Conservation (phyloP, 1,140 invertebrate species). For the Oryctes rhinoceros region DNA sequence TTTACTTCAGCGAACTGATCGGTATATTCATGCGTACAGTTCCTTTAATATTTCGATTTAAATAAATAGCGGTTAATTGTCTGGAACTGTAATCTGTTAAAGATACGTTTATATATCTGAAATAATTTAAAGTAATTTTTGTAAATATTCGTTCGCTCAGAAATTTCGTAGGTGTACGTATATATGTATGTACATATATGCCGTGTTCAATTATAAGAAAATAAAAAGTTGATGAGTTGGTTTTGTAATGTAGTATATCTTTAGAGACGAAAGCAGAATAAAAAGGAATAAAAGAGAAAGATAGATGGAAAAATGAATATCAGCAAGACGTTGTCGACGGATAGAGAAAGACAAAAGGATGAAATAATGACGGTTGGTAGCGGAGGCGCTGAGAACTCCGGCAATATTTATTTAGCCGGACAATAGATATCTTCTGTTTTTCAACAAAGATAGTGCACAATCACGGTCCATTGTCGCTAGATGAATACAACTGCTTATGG, state of each 20-base stretch:
- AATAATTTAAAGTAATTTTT: no score
- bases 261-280: not conserved
- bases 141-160: not conserved
- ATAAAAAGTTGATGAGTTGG: not conserved
- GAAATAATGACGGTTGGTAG: conserved; percentile 47
- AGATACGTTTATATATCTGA: no score
- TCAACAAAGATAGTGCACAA: conserved; percentile 48
- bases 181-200: not conserved
- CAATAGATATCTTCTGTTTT: conserved; percentile 50
- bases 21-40: no score
- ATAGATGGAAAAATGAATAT: conserved; percentile 32
- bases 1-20: no score
- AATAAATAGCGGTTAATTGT: no score
- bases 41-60: no score
- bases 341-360: conserved; percentile 42
- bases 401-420: conserved; percentile 49
- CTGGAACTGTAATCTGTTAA: no score
- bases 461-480: conserved; percentile 48
- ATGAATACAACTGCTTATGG: conserved; percentile 46
- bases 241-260: conserved; percentile 11
- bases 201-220: not conserved
- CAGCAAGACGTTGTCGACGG: conserved; percentile 2
- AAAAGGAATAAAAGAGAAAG: conserved; percentile 27
- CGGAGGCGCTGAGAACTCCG: conserved; percentile 45
- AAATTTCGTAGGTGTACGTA: not conserved